Evolutionary conservation across 2,113 vertebrate species (phyloP).

Genomic region (Pseudorasbora parva): DNA sequence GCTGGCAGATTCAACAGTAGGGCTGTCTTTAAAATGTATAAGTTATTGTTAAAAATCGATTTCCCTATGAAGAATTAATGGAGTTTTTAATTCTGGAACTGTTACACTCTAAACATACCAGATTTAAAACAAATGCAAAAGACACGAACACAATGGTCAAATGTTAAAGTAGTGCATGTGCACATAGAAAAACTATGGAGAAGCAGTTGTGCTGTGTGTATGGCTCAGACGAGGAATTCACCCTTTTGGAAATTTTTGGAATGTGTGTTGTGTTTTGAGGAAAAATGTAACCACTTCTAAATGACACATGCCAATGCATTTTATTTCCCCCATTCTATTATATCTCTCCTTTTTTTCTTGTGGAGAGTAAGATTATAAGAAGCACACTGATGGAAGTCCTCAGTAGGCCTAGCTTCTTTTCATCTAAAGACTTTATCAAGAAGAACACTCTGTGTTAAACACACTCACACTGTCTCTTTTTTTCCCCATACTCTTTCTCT

Average conservation of each 20-base stretch:
- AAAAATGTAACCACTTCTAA: slow-evolving; percentile 68
- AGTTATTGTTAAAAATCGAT: no score
- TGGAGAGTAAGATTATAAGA: slow-evolving; percentile 42
- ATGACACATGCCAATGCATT: slow-evolving; percentile 65
- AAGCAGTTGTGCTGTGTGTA: not conserved
- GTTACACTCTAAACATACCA: no score
- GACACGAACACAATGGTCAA: not conserved
- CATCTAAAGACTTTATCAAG: slow-evolving; percentile 44
- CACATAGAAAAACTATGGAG: not conserved
- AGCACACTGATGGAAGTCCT: slow-evolving; percentile 28
- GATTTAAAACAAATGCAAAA: not conserved
- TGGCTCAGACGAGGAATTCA: not conserved
- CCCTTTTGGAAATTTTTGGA: not conserved
- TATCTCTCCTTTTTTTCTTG: slow-evolving; percentile 11
- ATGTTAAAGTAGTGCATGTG: not conserved
- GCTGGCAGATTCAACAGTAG: no score
- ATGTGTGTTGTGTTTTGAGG: slow-evolving; percentile 19
- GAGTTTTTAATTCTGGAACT: no score
- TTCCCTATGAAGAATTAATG: no score
- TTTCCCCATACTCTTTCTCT: slow-evolving; percentile 5
- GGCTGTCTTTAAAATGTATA: no score
- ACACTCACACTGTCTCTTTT: slow-evolving; percentile 20
- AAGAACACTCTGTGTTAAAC: slow-evolving; percentile 42
- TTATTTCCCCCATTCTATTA: slow-evolving; percentile 42
- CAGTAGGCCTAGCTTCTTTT: slow-evolving; percentile 26